Evolutionary conservation across 2,113 vertebrate species (phyloP).

Genomic region (Oenanthe melanoleuca): DNA sequence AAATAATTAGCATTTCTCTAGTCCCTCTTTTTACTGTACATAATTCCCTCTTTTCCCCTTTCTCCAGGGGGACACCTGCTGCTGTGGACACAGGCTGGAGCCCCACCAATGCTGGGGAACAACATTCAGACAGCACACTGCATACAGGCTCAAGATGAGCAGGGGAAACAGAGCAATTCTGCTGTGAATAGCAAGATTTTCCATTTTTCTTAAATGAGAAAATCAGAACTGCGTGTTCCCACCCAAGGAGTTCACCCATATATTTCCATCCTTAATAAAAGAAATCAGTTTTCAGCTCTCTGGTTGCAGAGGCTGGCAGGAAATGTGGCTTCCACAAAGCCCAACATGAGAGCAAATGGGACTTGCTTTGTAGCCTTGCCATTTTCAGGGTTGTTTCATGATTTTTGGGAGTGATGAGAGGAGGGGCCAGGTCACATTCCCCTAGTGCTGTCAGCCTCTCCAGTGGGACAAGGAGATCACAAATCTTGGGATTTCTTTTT

Average conservation of each 20-base stretch:
- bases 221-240: neutral
- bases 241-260: neutral
- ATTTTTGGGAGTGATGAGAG: neutral
- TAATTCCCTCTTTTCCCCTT: neutral
- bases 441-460: neutral
- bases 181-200: neutral
- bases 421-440: neutral
- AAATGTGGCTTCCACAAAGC: neutral
- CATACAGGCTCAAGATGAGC: neutral
- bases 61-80: neutral
- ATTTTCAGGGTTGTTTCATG: neutral
- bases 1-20: neutral
- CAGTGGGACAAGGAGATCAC: neutral
- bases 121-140: neutral
- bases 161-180: neutral
- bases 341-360: neutral
- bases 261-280: neutral
- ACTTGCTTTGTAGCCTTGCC: neutral
- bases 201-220: neutral
- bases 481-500: rapidly evolving
- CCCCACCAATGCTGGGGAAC: neutral
- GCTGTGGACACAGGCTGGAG: neutral
- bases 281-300: neutral
- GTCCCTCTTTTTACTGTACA: rapidly evolving
- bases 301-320: neutral